Percentiles rank a stretch among this genome's conserved stretches.
These are phyloP conservation scores for Cylindroiulus punctatus DNA, from an alignment of 2,888 invertebrate species.

Conservation along the genomic window DNA sequence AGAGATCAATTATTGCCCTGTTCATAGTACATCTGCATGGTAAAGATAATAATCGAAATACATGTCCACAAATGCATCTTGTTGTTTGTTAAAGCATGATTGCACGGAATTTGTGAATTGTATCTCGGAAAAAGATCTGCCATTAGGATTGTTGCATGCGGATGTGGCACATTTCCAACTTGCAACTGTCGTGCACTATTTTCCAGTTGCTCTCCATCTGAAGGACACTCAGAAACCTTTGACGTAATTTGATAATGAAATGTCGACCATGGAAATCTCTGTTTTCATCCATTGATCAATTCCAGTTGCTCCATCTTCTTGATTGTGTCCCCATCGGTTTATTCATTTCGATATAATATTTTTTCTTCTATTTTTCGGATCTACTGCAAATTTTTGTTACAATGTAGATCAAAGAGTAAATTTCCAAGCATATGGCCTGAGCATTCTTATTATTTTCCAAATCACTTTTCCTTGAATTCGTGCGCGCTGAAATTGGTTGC, in stretches of 20 bases:
- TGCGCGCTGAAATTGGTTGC: not conserved
- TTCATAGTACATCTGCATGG: not conserved
- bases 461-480: not conserved
- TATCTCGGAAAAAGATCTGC: not conserved
- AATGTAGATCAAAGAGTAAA: not conserved
- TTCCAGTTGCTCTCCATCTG: not conserved
- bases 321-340: not conserved
- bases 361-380: not conserved
- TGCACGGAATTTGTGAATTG: constrained; percentile 17
- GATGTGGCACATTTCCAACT: not conserved
- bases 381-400: not conserved
- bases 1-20: too few relatives aligned
- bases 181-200: not conserved
- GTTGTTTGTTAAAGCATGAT: not conserved
- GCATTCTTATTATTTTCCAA: not conserved
- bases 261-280: not conserved
- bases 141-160: not conserved
- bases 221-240: not conserved
- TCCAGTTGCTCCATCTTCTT: not conserved
- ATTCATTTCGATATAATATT: not conserved
- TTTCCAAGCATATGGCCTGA: not conserved
- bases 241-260: constrained; percentile 44
- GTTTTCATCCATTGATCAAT: not conserved
- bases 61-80: not conserved
- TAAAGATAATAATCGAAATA: not conserved